Evolutionary conservation across 2,113 vertebrate genomes (phyloP).

Genomic region (Eclectus roratus): DNA sequence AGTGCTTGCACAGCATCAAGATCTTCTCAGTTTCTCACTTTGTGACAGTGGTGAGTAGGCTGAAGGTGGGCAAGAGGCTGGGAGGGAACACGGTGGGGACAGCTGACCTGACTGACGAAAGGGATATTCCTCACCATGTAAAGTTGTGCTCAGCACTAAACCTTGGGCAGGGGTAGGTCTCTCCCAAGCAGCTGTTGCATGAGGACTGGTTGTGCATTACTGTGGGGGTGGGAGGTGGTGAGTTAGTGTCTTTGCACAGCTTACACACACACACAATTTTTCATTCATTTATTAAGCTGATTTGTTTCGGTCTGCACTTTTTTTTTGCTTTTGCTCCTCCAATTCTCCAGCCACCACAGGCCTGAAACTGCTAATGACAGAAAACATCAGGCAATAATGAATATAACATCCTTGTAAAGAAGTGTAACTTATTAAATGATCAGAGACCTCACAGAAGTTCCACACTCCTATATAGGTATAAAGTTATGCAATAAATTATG

Average conservation of each 20-base stretch:
- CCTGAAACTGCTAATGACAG: not conserved
- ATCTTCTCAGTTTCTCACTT: not conserved
- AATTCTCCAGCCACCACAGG: not conserved
- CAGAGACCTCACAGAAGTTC: not conserved
- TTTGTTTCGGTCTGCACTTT: not conserved
- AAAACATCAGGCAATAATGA: not conserved
- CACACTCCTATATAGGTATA: not conserved
- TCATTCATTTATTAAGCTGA: not conserved
- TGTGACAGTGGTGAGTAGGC: not conserved
- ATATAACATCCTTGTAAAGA: not conserved
- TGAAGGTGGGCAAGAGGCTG: not conserved
- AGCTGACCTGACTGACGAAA: not conserved
- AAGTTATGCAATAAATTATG: not conserved
- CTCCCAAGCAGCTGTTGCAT: not conserved
- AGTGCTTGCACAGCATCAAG: not conserved
- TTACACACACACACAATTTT: not conserved
- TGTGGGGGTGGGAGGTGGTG: not conserved
- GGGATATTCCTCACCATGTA: accelerated
- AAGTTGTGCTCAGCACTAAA: not conserved
- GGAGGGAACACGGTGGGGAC: not conserved
- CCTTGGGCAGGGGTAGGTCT: not conserved
- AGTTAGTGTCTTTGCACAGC: not conserved
- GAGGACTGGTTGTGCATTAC: not conserved
- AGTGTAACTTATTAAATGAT: not conserved
- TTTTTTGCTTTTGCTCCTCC: not conserved